Percentiles rank a stretch among this genome's conserved stretches.
These are phyloP conservation scores for Entomobrya multifasciata DNA, from an alignment of 2,888 invertebrate genomes.

Conservation along the genomic window DNA sequence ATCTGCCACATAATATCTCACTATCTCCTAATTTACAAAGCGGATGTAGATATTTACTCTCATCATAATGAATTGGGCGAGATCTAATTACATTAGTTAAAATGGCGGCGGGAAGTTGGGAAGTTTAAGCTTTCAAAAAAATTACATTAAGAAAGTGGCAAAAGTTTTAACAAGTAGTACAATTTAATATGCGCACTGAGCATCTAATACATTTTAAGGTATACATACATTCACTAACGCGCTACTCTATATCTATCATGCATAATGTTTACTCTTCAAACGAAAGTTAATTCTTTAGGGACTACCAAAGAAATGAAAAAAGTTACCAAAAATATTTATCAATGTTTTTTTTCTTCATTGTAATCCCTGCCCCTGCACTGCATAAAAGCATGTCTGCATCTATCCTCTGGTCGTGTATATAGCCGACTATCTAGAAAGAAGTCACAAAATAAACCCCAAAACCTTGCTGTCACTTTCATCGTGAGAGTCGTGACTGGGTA, in stretches of 20 bases:
- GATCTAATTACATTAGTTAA: too few relatives aligned
- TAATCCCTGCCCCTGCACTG: neutral
- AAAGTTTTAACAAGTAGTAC: slow-evolving; percentile 1
- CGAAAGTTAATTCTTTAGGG: slow-evolving; percentile 21
- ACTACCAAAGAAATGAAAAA: neutral
- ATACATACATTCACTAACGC: too few relatives aligned
- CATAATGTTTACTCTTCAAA: too few relatives aligned
- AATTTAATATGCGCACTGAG: too few relatives aligned
- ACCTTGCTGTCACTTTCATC: neutral
- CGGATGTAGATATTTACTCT: slow-evolving; percentile 62
- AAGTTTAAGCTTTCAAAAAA: slow-evolving; percentile 9
- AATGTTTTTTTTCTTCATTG: neutral
- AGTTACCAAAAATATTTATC: slow-evolving; percentile 22
- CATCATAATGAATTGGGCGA: slow-evolving; percentile 44
- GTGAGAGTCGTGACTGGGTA: too few relatives aligned
- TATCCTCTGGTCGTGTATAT: too few relatives aligned
- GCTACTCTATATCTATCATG: too few relatives aligned
- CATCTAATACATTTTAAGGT: too few relatives aligned
- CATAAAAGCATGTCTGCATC: too few relatives aligned
- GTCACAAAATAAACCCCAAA: too few relatives aligned
- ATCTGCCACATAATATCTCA: slow-evolving; percentile 23
- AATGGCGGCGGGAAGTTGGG: too few relatives aligned
- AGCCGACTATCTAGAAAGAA: too few relatives aligned
- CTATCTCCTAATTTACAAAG: slow-evolving; percentile 55
- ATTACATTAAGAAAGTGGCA: slow-evolving; percentile 30